Conservation (phyloP, 2,888 invertebrate genomes). For the Agriopis leucophaearia region DNA sequence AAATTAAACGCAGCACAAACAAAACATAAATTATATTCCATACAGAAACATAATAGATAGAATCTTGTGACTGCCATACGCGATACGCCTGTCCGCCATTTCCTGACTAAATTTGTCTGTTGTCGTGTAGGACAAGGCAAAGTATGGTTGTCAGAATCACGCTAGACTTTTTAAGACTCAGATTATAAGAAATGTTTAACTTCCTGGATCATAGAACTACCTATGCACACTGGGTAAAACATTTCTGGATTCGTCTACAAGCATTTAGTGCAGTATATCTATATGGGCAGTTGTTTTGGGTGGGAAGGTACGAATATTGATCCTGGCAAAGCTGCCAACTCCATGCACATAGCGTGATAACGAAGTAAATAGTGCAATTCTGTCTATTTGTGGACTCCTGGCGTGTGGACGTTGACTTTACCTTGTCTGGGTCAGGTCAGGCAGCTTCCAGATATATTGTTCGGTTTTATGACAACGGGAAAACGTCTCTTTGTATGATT, state of each 20-base stretch:
- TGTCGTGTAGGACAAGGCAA: too few relatives aligned
- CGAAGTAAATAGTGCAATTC: constrained; percentile 8
- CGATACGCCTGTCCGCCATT: too few relatives aligned
- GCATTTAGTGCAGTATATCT: background rate
- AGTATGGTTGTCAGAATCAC: too few relatives aligned
- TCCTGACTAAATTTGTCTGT: too few relatives aligned
- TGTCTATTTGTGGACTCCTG: constrained; percentile 5
- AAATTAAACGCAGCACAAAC: background rate
- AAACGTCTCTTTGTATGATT: constrained; percentile 11
- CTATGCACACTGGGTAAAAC: background rate
- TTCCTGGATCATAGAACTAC: background rate
- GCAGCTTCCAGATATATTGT: constrained; percentile 10
- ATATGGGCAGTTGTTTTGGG: background rate
- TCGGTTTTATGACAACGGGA: background rate
- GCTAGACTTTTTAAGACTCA: too few relatives aligned
- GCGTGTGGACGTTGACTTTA: constrained; percentile 17
- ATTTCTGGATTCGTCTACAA: background rate
- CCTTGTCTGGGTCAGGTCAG: constrained; percentile 5
- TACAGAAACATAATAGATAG: background rate
- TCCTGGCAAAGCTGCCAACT: constrained; percentile 20
- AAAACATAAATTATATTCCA: background rate
- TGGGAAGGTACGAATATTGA: background rate
- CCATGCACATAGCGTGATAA: constrained; percentile 6
- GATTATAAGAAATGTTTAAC: background rate
- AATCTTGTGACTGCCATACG: too few relatives aligned